Evolutionary conservation across 2,797 vertebrate species (phyloP), one percentile per base, ranked within the genome.

Genomic region (Coreius guichenoti): DNA sequence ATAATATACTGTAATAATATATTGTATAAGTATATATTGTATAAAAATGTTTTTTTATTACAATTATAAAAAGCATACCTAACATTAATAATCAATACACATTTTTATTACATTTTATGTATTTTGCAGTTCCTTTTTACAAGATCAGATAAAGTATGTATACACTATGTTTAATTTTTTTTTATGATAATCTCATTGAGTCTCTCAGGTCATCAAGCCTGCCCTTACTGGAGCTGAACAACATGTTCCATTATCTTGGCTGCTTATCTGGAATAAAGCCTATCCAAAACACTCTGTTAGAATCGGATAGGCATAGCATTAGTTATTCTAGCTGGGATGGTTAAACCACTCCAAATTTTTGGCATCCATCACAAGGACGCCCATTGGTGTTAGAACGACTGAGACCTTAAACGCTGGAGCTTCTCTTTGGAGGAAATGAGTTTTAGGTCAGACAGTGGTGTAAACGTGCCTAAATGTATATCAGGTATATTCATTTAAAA

Each of bases 331-430:
- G 67, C 76, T 11, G 21, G 58, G 67, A 45, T 85, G 67, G 68
- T 47, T 86, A 78, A 87, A 87, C 8, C 76, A 33, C 69, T 83
- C 63, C 77, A 81, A 79, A 87, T 80, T 68, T 87, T 83, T 84
- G 75, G 76, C 81, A 80, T 80, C 23, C 3, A 73, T 54, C 78
- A 61, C 70, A 80, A 69, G 69, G 77, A 81, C 70, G 36, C 14
- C 80, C 67, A 70, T 70, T 29, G 31, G 67, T 56, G 14, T 81
- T 69, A 58, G 73, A 74, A 54, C 17, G 70, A 79, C 56, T 39
- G 23, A 19, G 47, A 70, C 26, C 45, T 31, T 31, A 56, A 43
- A 39, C 12, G 26, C 54, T 73, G 65, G 36, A 72, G 61, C 29
- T n/a, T 21, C 29, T 82, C 74, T 72, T 68, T 33, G 43, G 69